Base-by-base conservation (phyloP, 2,888 invertebrate genomes). In the Epistrophella euchroma region DNA sequence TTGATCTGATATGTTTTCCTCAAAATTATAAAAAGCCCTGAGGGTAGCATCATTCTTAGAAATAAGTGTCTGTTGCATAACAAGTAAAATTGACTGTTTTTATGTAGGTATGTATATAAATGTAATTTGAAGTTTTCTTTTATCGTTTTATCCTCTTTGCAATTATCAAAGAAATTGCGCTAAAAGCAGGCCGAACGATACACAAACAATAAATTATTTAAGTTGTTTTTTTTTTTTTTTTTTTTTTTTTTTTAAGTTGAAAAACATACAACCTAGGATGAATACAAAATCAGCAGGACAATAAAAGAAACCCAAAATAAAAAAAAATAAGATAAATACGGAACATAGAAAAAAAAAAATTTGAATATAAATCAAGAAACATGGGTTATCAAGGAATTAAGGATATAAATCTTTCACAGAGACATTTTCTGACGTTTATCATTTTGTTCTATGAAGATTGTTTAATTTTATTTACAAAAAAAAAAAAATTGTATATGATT, bases 351-450 rank as follows among this genome's bases (percentile, higher is more conserved):
- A 22, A 22, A 50, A 37, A 52, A 52, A 25, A 52, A 37, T 62
- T 62, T 62, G 62, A 62, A 62, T 25, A 43, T 40, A 62, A 62
- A 62, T 62, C 50, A 52, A 25, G 50, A 52, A 52, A 52, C 50
- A 52, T 25, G 50, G 50, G 50, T 52, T 52, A 52, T 52, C 50
- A 25, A 15, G 50, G 50, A 52, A 52, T 52, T 52, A 13, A 25
- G 50, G 15, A 25, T 25, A 52, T 52, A 52, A 52, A 52, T 52
- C 50, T 52, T 52, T 52, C 15, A 15, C 22, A 25, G 7, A 7
- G 15, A 25, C 15, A 52, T 25, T 52, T 22, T 52, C 25, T 6
- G 22, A 22, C 17, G 6, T 52, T 52, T 52, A 19, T 50, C 4
- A 17, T 43, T 43, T 17, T n/a, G 45, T 17, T 45, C 17, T 45